Conservation (phyloP, 2,113 vertebrate genomes). For the Sorex fumeus region DNA sequence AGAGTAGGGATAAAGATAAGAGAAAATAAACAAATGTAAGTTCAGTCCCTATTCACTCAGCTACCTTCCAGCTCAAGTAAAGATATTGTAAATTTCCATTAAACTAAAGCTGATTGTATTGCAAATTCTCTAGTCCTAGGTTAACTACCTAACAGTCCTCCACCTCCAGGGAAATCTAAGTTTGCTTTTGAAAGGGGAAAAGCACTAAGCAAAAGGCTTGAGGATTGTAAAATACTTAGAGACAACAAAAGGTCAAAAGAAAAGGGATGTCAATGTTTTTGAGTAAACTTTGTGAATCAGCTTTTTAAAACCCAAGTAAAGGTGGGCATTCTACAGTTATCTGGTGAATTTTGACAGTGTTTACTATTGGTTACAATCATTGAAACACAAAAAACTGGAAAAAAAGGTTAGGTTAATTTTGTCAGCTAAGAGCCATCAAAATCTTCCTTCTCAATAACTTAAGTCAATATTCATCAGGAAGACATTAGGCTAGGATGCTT, state of each 20-base stretch:
- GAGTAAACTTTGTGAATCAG: not conserved
- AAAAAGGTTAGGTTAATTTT: not conserved
- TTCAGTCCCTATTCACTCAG: slow-evolving; percentile 69
- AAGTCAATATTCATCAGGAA: not conserved
- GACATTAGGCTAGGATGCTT: not conserved
- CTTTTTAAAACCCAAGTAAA: not conserved
- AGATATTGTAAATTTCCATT: slow-evolving; percentile 79
- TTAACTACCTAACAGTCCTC: not conserved
- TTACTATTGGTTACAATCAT: not conserved
- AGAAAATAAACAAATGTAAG: slow-evolving; percentile 83
- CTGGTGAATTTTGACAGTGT: not conserved
- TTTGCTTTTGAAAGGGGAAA: not conserved
- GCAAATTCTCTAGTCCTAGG: slow-evolving; percentile 49
- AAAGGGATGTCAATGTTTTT: not conserved
- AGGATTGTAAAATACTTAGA: not conserved
- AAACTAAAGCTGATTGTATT: slow-evolving; percentile 74
- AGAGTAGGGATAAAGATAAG: slow-evolving; percentile 79
- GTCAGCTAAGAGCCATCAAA: not conserved
- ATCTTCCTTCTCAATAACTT: not conserved
- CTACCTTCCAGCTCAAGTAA: slow-evolving; percentile 65
- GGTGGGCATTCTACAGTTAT: slow-evolving; percentile 6
- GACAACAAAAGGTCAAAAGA: not conserved
- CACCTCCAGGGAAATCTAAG: slow-evolving; percentile 40
- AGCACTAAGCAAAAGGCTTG: slow-evolving; percentile 22
- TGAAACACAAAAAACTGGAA: not conserved